Base-by-base conservation (phyloP, 2,797 vertebrate genomes). In the Amazona finschi region DNA sequence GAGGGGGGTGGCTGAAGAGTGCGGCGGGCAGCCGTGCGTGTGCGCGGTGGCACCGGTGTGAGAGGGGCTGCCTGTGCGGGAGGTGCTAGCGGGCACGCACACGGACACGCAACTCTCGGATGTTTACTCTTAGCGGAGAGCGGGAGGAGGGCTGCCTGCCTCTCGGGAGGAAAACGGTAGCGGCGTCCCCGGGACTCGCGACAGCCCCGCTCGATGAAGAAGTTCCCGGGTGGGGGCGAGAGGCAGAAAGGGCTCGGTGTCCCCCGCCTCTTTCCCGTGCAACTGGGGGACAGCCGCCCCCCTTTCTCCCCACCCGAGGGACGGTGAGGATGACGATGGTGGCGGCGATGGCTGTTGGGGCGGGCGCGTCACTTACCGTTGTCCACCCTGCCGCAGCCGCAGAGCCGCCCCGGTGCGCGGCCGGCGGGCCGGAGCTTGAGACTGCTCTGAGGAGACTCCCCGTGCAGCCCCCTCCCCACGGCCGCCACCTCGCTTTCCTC, bases 311-410 rank as follows among this genome's bases (percentile, higher is more conserved):
- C 55, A 36, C 41, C 11, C 8, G 46, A 12, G 81, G 87, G 81
- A 47, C 72, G 11, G 17, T 9, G 65, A 55, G 49, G 93, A 72
- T 70, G 85, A 39, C 55, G 82, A 18, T 21, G 90, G 36, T 85
- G 94, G 90, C 73, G 82, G 95, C 73, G 92, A 72, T 86, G 95
- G 96, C 94, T 71, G 93, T 64, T 66, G 24, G 77, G 76, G 81
- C 88, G n/a, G 36, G 90, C 87, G 86, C 87, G 55, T 90, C 91
- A 95, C 94, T 95, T 91, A 95, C 92, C 92, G 72, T 12, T 24
- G 74, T 65, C 78, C 49, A 58, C 91, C 85, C 8, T 39, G 44
- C 61, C 58, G 41, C 80, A 19, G 90, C 72, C 11, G 52, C 55
- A 86, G 91, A 77, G 82, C 77, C 73, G 85, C 95, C 93, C 57